Conservation (phyloP, 2,888 invertebrate genomes). For the Drosophila putrida region DNA sequence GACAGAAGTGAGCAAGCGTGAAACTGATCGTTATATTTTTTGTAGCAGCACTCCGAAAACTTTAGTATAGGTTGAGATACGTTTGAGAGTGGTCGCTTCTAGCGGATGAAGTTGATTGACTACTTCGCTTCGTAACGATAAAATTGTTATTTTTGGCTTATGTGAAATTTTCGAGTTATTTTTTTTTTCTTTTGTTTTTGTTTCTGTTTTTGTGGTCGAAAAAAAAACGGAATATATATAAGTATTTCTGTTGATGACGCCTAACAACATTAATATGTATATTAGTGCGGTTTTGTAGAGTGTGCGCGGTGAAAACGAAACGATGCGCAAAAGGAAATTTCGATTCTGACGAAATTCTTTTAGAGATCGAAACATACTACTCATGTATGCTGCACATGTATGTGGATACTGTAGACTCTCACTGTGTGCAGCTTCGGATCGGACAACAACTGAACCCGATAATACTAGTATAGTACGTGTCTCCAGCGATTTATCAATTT, state of each 20-base stretch:
- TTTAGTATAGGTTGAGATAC: constrained; percentile 7
- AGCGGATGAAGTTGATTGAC: background rate
- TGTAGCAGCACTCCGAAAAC: background rate
- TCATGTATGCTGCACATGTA: constrained; percentile 4
- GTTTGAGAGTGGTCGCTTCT: background rate
- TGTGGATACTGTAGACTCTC: constrained; percentile 1
- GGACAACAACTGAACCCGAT: constrained; percentile 1
- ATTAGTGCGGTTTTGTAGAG: constrained; percentile 48
- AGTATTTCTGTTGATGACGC: constrained; percentile 66
- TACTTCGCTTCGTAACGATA: constrained; percentile 3
- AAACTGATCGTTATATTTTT: background rate
- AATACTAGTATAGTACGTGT: background rate
- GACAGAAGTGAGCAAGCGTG: background rate
- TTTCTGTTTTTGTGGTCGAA: constrained; percentile 31
- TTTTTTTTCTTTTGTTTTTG: constrained; percentile 10
- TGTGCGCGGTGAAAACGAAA: constrained; percentile 14
- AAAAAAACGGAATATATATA: constrained; percentile 53
- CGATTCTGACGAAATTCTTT: constrained; percentile 37
- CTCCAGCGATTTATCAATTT: constrained; percentile 14
- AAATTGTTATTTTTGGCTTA: constrained; percentile 1
- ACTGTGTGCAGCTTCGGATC: constrained; percentile 1
- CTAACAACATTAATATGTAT: constrained; percentile 55
- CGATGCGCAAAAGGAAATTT: constrained; percentile 34
- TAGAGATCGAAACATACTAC: constrained; percentile 12
- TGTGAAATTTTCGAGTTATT: constrained; percentile 22